Evolutionary conservation across 2,888 invertebrate species (phyloP), one percentile per base, ranked within the genome.

Genomic region (Orthosia cruda): DNA sequence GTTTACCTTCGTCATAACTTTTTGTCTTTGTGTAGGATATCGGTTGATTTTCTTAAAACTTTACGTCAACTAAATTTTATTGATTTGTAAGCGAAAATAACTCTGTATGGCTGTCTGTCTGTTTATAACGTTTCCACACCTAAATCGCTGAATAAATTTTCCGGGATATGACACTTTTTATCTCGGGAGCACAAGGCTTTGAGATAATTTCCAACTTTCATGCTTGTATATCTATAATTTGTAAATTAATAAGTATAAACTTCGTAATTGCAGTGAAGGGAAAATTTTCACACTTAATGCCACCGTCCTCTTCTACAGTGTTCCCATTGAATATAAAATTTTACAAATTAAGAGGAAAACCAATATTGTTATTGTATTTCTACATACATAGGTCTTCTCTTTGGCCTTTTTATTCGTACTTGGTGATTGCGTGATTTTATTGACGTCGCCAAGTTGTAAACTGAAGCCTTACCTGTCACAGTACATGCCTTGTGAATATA

Each of bases 1-100:
- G 63, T 54, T 63, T 15, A 58, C 58, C 59, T 81, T 59, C 49
- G 15, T 75, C 32, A 72, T 66, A 82, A 76, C 71, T 76, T 81
- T 70, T 61, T 69, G 47, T 40, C 40, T 59, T 72, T 15, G 15
- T 52, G 16, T 55, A 40, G 7, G n/a, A 49, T 26, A 20, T 13
- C n/a, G 4, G 20, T 18, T 40, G 40, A 50, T 50, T 18, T 50
- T 50, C 18, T 50, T 7, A 50, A 18, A 50, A 50, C 50, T 50
- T 50, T 40, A 9, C 40, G 40, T 40, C 40, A 40, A 40, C 40
- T 9, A 40, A 40, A 9, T 40, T 40, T 40, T 40, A 40, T 4
- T 40, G 9, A 40, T 40, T 9, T 32, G 9, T 9, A 40, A 9
- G 40, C 40, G 40, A 40, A 40, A 40, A 1, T 40, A 40, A 9